Conservation (phyloP, 1,140 invertebrate genomes). For the Armadillidium nasatum region DNA sequence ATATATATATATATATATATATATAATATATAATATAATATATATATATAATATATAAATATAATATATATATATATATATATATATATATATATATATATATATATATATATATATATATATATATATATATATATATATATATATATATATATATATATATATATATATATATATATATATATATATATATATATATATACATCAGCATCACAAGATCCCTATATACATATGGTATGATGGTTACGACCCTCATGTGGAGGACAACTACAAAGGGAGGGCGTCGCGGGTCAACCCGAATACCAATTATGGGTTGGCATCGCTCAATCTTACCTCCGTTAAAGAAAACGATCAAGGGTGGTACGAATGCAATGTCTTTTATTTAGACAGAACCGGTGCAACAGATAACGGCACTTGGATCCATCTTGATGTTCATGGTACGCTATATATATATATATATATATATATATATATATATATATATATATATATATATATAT, state of each 20-base stretch:
- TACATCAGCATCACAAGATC: constrained; percentile 42
- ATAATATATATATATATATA: too few species aligned
- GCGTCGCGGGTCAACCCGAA: constrained; percentile 80
- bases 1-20: neutral
- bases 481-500: too few species aligned
- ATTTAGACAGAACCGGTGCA: constrained; percentile 86
- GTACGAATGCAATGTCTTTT: constrained; percentile 95
- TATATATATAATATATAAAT: too few species aligned
- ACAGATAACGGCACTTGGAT: constrained; percentile 91
- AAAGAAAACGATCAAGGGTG: constrained; percentile 88
- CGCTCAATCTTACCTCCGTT: constrained; percentile 89
- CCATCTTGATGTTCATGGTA: constrained; percentile 90
- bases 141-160: too few species aligned
- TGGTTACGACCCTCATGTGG: constrained; percentile 89
- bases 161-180: too few species aligned
- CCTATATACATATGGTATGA: constrained; percentile 94
- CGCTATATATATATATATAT: constrained; percentile 45
- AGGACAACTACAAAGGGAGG: constrained; percentile 82
- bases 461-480: too few species aligned
- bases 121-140: too few species aligned
- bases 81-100: too few species aligned
- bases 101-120: too few species aligned
- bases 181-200: neutral
- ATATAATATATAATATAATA: too few species aligned
- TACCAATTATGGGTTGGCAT: constrained; percentile 64